These are phyloP conservation scores for Odontothrips loti DNA, from an alignment of 2,888 invertebrate genomes.

Conservation along the genomic window DNA sequence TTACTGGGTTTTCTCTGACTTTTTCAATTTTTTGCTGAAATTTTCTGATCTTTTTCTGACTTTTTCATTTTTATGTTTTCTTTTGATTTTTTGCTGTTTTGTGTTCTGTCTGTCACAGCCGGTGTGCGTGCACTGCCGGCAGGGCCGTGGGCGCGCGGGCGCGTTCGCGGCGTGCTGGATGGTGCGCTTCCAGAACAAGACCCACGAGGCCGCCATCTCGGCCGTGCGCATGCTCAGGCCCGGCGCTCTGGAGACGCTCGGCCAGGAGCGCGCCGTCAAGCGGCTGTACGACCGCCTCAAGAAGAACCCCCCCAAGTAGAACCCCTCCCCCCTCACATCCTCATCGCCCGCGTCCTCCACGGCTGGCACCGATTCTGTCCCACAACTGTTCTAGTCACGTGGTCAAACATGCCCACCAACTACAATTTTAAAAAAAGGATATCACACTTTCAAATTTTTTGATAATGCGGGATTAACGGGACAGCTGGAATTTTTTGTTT, in stretches of 20 bases:
- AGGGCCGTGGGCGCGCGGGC: conserved; percentile 4
- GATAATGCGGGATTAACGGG: too few species aligned
- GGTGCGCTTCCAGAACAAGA: conserved; percentile 7
- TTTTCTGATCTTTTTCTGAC: too few species aligned
- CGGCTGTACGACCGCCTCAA: conserved; percentile 1
- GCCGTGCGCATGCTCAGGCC: conserved; percentile 15
- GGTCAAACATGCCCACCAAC: too few species aligned
- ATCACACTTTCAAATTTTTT: too few species aligned
- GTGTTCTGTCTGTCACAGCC: not conserved
- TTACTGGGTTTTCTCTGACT: too few species aligned
- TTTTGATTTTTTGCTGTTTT: too few species aligned
- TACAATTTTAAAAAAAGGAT: too few species aligned
- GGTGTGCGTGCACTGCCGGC: conserved; percentile 15
- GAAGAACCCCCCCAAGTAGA: not conserved
- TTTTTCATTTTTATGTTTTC: too few species aligned
- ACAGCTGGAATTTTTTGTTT: too few species aligned
- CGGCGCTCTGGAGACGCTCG: conserved; percentile 13
- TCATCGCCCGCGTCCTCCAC: not conserved
- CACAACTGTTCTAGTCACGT: too few species aligned
- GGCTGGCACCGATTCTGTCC: not conserved
- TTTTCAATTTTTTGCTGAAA: too few species aligned
- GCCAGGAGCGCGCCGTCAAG: conserved; percentile 13
- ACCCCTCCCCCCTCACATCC: not conserved
- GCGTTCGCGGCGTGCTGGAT: conserved; percentile 2
- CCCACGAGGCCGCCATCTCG: not conserved